phyloP scores from a whole-genome alignment of 2,797 vertebrate species.

The Trichosurus vulpecula region DNA sequence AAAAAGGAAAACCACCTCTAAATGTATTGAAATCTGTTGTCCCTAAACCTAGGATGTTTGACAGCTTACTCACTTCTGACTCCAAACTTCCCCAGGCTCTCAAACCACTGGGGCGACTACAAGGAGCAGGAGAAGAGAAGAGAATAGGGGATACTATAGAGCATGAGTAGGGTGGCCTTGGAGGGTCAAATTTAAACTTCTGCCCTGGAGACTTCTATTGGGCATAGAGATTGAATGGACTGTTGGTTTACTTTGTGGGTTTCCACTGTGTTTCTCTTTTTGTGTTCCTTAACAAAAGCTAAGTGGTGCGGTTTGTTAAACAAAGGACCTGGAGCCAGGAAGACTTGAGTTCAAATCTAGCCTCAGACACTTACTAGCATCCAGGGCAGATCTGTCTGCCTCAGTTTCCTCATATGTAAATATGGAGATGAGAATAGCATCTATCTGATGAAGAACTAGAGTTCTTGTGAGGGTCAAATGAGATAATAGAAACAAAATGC shows the following conservation, averaged over 20 bases:
- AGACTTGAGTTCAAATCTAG: not conserved
- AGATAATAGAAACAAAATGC: not conserved
- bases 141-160: not conserved
- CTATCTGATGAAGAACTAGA: not conserved
- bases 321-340: not conserved
- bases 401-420: not conserved
- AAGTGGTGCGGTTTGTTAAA: not conserved
- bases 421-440: not conserved
- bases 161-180: not conserved
- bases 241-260: not conserved
- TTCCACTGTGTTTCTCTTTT: not conserved
- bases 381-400: not conserved
- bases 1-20: not conserved
- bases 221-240: not conserved
- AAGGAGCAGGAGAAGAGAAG: not conserved
- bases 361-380: not conserved
- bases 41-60: not conserved
- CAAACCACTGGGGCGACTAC: not conserved
- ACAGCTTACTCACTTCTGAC: not conserved
- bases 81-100: not conserved
- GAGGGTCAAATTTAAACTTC: not conserved
- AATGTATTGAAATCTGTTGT: not conserved
- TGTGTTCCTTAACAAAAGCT: not conserved
- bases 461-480: not conserved
- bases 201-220: not conserved